phyloP scores from a whole-genome alignment of 2,797 vertebrate genomes.

The Craterocephalus amniculus region DNA sequence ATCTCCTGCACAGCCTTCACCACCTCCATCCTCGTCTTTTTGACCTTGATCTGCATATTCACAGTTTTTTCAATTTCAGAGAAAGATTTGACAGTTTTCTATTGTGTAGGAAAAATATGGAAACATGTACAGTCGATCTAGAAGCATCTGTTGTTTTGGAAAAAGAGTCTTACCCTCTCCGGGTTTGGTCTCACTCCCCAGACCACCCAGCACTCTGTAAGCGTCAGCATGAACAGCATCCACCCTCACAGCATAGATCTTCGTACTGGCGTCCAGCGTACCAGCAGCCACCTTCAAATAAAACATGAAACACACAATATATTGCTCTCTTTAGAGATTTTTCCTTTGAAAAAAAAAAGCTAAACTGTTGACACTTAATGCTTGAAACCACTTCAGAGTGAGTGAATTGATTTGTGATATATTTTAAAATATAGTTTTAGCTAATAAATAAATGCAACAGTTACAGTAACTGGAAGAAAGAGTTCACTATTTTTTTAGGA shows the following conservation, averaged over 20 bases:
- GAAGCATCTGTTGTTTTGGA: not conserved
- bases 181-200: slow-evolving; percentile 85
- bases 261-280: slow-evolving; percentile 94
- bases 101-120: not conserved
- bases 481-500: too few relatives aligned
- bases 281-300: slow-evolving; percentile 89
- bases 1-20: slow-evolving; percentile 30
- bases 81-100: not conserved
- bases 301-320: not conserved
- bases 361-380: too few relatives aligned
- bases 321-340: not conserved
- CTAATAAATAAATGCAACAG: too few relatives aligned
- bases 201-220: slow-evolving; percentile 90
- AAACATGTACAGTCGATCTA: not conserved
- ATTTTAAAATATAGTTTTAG: too few relatives aligned
- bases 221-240: slow-evolving; percentile 92
- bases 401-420: too few relatives aligned
- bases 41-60: slow-evolving; percentile 51
- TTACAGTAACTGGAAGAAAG: not conserved
- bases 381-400: too few relatives aligned
- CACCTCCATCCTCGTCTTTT: slow-evolving; percentile 43
- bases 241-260: slow-evolving; percentile 96
- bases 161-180: slow-evolving; percentile 65
- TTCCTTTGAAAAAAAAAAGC: too few relatives aligned
- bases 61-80: not conserved